A percentile compares a stretch with the other conserved stretches of the same genome.
Conservation (phyloP, 2,113 vertebrate species). For the Protobothrops mucrosquamatus region DNA sequence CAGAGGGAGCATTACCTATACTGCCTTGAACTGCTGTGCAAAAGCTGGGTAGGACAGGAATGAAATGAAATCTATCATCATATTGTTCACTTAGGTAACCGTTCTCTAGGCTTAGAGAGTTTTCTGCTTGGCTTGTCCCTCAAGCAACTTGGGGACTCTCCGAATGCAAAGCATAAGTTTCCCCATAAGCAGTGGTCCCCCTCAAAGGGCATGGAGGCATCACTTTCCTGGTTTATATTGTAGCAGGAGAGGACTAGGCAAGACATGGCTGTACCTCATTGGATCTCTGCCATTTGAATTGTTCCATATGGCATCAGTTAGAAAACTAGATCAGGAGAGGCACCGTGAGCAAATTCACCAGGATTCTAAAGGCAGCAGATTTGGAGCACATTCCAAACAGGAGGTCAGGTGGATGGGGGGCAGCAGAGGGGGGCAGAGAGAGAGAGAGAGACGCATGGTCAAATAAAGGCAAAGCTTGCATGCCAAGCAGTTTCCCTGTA, state of each 20-base stretch:
- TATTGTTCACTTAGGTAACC: neutral
- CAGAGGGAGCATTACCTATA: neutral
- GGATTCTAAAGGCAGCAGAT: slow-evolving; percentile 11
- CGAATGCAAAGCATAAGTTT: neutral
- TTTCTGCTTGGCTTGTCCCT: neutral
- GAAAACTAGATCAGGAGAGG: slow-evolving; percentile 17
- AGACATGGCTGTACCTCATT: neutral
- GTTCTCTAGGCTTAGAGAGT: neutral
- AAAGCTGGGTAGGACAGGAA: neutral
- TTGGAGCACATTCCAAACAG: neutral
- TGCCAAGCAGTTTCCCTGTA: slow-evolving; percentile 26
- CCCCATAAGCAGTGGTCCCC: neutral
- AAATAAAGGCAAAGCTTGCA: slow-evolving; percentile 8
- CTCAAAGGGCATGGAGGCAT: neutral
- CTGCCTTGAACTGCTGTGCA: neutral
- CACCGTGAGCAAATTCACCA: slow-evolving; percentile 5
- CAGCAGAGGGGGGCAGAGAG: neutral
- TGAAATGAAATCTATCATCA: neutral
- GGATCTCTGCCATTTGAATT: neutral
- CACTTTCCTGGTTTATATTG: neutral
- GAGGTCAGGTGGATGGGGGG: slow-evolving; percentile 36
- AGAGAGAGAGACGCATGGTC: neutral
- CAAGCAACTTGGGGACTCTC: neutral
- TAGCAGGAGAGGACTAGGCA: neutral
- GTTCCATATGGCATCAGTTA: neutral